Conservation (phyloP, 2,797 vertebrate genomes). For the Gymnoscopelus microlampas region DNA sequence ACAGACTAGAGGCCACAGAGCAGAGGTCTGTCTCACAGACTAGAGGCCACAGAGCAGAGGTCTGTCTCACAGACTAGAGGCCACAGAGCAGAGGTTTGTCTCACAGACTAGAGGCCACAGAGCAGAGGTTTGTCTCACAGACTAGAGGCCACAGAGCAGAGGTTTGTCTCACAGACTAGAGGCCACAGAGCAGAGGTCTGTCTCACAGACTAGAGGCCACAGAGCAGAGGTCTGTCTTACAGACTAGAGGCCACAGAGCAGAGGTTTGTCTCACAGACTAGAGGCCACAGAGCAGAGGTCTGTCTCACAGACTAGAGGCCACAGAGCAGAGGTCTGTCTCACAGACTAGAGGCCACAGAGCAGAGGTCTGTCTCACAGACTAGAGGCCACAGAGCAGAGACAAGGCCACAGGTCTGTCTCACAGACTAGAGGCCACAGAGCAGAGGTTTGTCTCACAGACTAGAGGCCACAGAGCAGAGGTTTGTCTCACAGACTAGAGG, state of each 20-base stretch:
- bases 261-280: conserved; percentile 42
- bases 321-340: conserved; percentile 68
- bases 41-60: conserved; percentile 57
- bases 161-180: conserved; percentile 44
- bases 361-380: conserved; percentile 40
- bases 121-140: conserved; percentile 42
- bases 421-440: conserved; percentile 64
- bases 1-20: conserved; percentile 61
- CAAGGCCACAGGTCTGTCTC: too few relatives aligned
- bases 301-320: conserved; percentile 36
- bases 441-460: conserved; percentile 40
- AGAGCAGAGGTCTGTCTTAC: conserved; percentile 56
- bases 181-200: conserved; percentile 60
- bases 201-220: conserved; percentile 52
- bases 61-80: conserved; percentile 40
- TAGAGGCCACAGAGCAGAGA: conserved; percentile 55
- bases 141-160: conserved; percentile 60
- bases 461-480: conserved; percentile 57
- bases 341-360: conserved; percentile 61
- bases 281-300: conserved; percentile 57
- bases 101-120: conserved; percentile 59
- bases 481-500: conserved; percentile 40
- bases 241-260: conserved; percentile 63
- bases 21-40: conserved; percentile 40
- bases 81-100: conserved; percentile 64